Evolutionary conservation across 2,797 vertebrate genomes (phyloP), one percentile per base, ranked within the genome.

Genomic region (Phoeniculus purpureus): DNA sequence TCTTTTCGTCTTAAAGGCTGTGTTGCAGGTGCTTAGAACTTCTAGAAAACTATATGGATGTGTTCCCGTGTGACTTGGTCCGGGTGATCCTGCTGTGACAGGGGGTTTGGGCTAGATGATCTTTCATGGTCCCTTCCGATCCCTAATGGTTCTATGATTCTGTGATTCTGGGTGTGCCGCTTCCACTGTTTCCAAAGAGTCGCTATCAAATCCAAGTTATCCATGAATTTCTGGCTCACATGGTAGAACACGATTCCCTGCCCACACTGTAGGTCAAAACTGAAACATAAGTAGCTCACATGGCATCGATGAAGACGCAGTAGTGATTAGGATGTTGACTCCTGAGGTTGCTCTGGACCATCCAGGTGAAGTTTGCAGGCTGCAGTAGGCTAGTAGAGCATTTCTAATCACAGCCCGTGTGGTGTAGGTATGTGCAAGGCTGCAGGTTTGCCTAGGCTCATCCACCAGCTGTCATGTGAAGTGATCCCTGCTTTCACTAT

Each of bases 391-490:
- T 58, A 12, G 6, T 2, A 47, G 26, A 60, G 9, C 40, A 50
- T 55, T 84, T 50, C 47, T 31, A 37, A 65, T 37, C 40, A 22
- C 64, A 56, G 7, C 23, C 55, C 55, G 20, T 3, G 20, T 6
- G 15, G 25, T 25, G 13, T 7, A 31, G 3, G 20, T 21, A 4
- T 7, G 25, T 32, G 29, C 58, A 68, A 58, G 37, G 50, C 21
- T 78, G 52, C 58, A 50, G n/a, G 62, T 50, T 86, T 60, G 12
- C 34, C 27, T 64, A 0, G 0, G n/a, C 62, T 54, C 15, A 1
- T 43, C 23, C 1, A 1, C 23, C 60, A 60, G 27, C 21, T n/a
- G 56, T 17, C 1, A 0, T 29, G 15, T 50, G 61, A 62, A 68
- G 26, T 26, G 27, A 82, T 55, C 43, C 43, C 55, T 56, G 54